phyloP scores from a whole-genome alignment of 1,140 invertebrate species.

The Cotesia vestalis region DNA sequence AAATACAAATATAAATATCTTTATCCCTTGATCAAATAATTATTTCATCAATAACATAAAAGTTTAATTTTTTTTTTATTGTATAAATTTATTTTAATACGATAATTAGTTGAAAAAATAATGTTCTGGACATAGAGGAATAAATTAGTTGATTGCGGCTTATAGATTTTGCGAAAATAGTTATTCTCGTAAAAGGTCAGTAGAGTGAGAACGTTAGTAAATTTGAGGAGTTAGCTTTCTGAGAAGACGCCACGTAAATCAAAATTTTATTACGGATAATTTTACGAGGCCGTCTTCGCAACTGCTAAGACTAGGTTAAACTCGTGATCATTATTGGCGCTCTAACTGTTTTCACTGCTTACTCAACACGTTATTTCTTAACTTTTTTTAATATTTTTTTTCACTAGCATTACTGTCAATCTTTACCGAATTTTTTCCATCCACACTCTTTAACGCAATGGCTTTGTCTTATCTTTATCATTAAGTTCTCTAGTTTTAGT shows the following conservation, averaged over 20 bases:
- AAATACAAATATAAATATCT: neutral
- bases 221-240: slow-evolving; percentile 44
- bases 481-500: slow-evolving; percentile 8
- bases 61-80: neutral
- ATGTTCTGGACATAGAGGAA: neutral
- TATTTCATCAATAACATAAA: neutral
- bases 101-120: neutral
- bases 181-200: slow-evolving; percentile 35
- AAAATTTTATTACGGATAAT: slow-evolving; percentile 60
- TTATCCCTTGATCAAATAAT: neutral
- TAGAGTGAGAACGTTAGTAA: neutral
- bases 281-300: slow-evolving; percentile 49
- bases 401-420: neutral
- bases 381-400: neutral
- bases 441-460: neutral
- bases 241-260: slow-evolving; percentile 54
- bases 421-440: neutral
- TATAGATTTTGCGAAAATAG: slow-evolving; percentile 25
- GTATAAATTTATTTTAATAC: neutral
- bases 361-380: neutral
- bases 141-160: slow-evolving; percentile 11
- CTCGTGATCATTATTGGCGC: slow-evolving; percentile 45
- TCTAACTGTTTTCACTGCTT: slow-evolving; percentile 22
- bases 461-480: neutral
- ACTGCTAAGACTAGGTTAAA: slow-evolving; percentile 50